Evolutionary conservation across 30 jellyfish, hydroid and myxozoan species (phyloP).

Genomic region (Pelagia noctiluca): DNA sequence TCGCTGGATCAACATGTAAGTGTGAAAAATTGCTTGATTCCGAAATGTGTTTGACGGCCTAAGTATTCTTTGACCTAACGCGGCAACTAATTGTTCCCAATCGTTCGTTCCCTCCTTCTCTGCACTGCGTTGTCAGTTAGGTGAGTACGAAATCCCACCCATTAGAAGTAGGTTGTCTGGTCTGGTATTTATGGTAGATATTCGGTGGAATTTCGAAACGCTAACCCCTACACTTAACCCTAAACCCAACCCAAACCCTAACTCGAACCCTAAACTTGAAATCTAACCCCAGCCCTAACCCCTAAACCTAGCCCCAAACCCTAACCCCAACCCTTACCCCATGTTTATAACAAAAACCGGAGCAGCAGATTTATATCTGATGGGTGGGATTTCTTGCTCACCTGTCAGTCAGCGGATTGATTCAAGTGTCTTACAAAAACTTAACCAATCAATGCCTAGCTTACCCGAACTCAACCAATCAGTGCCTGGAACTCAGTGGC

Average conservation of each 20-base stretch:
- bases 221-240: too few relatives aligned
- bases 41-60: neutral
- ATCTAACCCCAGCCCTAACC: neutral
- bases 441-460: conserved; percentile 44
- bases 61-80: neutral
- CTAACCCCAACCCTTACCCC: too few relatives aligned
- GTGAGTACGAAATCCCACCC: too few relatives aligned
- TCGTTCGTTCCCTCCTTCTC: neutral
- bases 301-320: too few relatives aligned
- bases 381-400: too few relatives aligned
- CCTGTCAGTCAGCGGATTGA: neutral
- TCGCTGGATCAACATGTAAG: conserved; percentile 4
- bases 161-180: too few relatives aligned
- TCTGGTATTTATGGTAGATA: too few relatives aligned
- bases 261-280: neutral
- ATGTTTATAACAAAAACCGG: too few relatives aligned
- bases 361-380: too few relatives aligned
- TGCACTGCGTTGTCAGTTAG: neutral
- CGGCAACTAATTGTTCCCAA: neutral
- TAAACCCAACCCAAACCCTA: too few relatives aligned
- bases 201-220: too few relatives aligned
- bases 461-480: conserved; percentile 33
- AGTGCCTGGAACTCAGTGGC: conserved; percentile 10
- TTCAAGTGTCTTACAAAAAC: neutral
- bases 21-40: neutral